These are phyloP conservation scores for Octodon degus DNA, from an alignment of 2,113 vertebrate genomes.

Conservation along the genomic window DNA sequence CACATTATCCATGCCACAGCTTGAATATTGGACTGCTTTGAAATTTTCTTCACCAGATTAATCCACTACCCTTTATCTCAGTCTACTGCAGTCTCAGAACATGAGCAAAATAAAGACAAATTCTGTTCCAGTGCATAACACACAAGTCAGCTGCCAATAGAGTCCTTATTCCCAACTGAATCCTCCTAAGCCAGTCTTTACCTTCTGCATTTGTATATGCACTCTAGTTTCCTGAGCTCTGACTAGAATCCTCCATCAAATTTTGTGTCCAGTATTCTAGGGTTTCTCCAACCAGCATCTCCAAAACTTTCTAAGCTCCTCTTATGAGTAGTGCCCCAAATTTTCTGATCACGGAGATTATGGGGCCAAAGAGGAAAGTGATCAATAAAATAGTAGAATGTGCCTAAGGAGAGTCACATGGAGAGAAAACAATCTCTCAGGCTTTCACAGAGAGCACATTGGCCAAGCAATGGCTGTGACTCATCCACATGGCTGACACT, in stretches of 20 bases:
- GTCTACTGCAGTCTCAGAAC: background rate
- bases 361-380: too few relatives aligned
- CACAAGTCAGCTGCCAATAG: background rate
- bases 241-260: background rate
- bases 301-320: background rate
- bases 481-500: too few relatives aligned
- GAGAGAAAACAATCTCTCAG: too few relatives aligned
- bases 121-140: background rate
- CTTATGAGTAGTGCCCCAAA: background rate
- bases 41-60: background rate
- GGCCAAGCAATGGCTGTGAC: too few relatives aligned
- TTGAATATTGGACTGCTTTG: background rate
- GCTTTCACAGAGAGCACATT: too few relatives aligned
- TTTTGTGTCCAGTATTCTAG: background rate
- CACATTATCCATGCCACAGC: background rate
- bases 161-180: background rate
- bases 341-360: too few relatives aligned
- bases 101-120: background rate
- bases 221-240: background rate
- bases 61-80: background rate
- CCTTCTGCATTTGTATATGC: background rate
- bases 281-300: background rate
- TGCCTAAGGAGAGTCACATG: too few relatives aligned
- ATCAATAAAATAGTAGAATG: too few relatives aligned
- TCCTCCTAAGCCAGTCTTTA: background rate